These are phyloP conservation scores for Sigmodon hispidus DNA, from an alignment of 2,113 vertebrate genomes.

Conservation along the genomic window DNA sequence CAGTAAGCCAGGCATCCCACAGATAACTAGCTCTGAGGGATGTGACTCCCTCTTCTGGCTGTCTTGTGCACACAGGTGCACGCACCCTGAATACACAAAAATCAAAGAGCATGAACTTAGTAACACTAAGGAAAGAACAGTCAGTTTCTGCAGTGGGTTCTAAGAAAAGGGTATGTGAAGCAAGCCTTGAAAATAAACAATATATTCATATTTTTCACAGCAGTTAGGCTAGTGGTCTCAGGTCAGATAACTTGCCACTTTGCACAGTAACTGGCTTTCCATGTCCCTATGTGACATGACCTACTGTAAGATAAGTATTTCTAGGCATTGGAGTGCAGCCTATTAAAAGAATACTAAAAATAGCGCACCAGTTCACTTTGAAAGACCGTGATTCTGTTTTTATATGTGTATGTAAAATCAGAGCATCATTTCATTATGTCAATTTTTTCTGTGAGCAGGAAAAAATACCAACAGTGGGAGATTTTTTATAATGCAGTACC, in stretches of 20 bases:
- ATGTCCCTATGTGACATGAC: conserved; percentile 81
- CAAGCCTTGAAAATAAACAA: background rate
- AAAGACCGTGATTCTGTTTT: conserved; percentile 72
- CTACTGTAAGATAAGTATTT: conserved; percentile 79
- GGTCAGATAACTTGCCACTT: conserved; percentile 75
- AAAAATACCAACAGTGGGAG: conserved; percentile 52
- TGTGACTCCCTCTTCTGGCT: background rate
- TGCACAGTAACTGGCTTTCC: conserved; percentile 79
- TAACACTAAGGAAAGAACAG: background rate
- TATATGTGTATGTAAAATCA: background rate
- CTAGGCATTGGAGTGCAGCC: conserved; percentile 70
- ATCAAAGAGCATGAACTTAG: background rate
- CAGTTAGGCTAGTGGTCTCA: background rate
- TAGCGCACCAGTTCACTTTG: conserved; percentile 61
- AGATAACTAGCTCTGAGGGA: background rate
- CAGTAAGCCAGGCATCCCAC: background rate
- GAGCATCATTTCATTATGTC: background rate
- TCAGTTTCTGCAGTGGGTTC: background rate
- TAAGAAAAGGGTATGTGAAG: background rate
- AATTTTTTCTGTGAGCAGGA: background rate
- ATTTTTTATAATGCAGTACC: background rate
- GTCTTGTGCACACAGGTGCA: background rate
- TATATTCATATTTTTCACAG: background rate
- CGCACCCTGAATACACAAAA: background rate
- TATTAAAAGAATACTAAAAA: conserved; percentile 75